Conservation (phyloP, 1,140 invertebrate genomes). For the Drosophila pseudoobscura region DNA sequence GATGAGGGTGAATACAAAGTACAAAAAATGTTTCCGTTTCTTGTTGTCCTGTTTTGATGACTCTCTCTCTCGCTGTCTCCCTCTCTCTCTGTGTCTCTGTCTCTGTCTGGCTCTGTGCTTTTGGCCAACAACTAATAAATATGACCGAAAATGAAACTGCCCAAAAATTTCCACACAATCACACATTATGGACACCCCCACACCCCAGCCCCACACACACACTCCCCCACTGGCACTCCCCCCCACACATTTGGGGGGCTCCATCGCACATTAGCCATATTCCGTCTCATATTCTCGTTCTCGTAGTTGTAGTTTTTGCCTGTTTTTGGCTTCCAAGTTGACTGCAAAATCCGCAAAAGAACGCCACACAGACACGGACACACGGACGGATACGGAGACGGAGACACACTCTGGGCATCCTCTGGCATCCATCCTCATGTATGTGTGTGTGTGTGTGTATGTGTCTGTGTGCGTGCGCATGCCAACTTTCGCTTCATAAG, state of each 20-base stretch:
- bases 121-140: conserved; percentile 80
- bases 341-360: conserved; percentile 81
- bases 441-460: not conserved
- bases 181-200: conserved; percentile 73
- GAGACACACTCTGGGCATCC: conserved; percentile 21
- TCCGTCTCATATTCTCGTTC: conserved; percentile 12
- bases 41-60: conserved; percentile 78
- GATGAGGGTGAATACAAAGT: conserved; percentile 73
- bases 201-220: conserved; percentile 7
- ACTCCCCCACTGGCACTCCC: conserved; percentile 17
- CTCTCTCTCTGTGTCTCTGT: conserved; percentile 14
- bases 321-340: conserved; percentile 75
- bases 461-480: conserved; percentile 42
- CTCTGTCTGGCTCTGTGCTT: conserved; percentile 35
- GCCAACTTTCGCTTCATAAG: conserved; percentile 75
- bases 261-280: conserved; percentile 71
- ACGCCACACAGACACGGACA: conserved; percentile 63
- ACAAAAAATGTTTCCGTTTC: conserved; percentile 76
- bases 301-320: conserved; percentile 48
- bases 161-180: conserved; percentile 82
- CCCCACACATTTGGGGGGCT: conserved; percentile 2
- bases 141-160: conserved; percentile 82
- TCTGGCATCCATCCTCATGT: not conserved
- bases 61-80: conserved; percentile 20
- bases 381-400: conserved; percentile 15